Evolutionary conservation across 1,140 invertebrate species (phyloP).

Genomic region (Heliconius eleuchia): DNA sequence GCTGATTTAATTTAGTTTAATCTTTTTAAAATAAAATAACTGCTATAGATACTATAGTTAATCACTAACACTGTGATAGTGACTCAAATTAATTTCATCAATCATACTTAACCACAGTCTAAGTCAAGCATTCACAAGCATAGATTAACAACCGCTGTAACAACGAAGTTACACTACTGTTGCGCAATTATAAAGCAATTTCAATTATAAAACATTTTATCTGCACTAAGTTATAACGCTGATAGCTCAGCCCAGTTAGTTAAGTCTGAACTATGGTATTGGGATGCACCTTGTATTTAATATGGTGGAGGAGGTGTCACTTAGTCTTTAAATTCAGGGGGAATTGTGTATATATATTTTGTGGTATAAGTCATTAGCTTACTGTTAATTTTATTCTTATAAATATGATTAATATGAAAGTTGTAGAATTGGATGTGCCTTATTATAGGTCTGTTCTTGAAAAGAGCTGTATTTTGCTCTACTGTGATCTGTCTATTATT

Average conservation of each 20-base stretch:
- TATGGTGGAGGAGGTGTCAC: constrained; percentile 60
- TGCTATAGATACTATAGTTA: no score
- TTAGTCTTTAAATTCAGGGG: constrained; percentile 49
- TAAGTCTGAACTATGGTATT: constrained; percentile 47
- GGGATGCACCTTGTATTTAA: constrained; percentile 57
- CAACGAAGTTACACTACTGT: constrained; percentile 39
- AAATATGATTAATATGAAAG: no score
- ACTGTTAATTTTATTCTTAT: not conserved
- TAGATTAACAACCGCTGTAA: constrained; percentile 7
- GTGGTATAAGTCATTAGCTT: constrained; percentile 18
- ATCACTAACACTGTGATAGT: no score
- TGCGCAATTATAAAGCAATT: constrained; percentile 49
- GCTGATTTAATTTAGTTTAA: not conserved
- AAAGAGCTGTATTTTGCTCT: no score
- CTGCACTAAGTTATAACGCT: constrained; percentile 35
- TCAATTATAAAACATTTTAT: constrained; percentile 52
- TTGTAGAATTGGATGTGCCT: no score
- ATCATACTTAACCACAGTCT: not conserved
- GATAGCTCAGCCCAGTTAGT: constrained; percentile 44
- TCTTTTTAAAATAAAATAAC: no score
- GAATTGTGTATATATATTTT: constrained; percentile 46
- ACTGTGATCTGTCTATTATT: no score
- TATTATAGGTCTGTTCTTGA: no score
- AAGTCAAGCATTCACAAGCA: not conserved
- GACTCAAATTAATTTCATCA: not conserved